phyloP scores from a whole-genome alignment of 2,113 vertebrate species.

The Otis tarda region DNA sequence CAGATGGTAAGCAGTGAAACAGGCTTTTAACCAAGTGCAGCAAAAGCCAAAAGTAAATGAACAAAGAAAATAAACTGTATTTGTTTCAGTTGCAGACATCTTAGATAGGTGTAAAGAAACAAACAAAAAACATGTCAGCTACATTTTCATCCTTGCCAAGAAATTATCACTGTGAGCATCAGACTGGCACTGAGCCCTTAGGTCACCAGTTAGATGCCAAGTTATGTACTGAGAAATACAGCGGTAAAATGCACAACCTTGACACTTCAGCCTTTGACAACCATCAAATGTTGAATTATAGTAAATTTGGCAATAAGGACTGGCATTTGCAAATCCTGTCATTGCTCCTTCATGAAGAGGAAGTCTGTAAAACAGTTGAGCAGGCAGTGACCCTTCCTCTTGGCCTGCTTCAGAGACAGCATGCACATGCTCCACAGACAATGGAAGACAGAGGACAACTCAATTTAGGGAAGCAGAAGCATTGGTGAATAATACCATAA shows the following conservation, averaged over 20 bases:
- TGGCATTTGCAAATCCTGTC: not conserved
- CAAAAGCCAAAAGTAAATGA: not conserved
- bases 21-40: not conserved
- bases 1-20: not conserved
- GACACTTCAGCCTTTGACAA: not conserved
- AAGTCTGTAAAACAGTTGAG: conserved; percentile 26
- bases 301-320: not conserved
- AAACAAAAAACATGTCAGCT: not conserved
- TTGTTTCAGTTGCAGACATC: not conserved
- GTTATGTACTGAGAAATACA: not conserved
- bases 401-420: not conserved
- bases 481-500: not conserved
- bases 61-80: not conserved
- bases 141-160: not conserved
- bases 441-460: not conserved
- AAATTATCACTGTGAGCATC: not conserved
- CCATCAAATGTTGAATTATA: not conserved
- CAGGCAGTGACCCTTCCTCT: not conserved
- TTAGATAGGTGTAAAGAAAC: not conserved
- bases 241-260: not conserved
- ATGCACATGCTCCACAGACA: not conserved
- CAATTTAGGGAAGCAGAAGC: not conserved
- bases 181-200: not conserved
- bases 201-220: not conserved
- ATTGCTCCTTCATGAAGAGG: not conserved